Conservation (phyloP, 2,888 invertebrate species). For the Rhabditophanes sp. region DNA sequence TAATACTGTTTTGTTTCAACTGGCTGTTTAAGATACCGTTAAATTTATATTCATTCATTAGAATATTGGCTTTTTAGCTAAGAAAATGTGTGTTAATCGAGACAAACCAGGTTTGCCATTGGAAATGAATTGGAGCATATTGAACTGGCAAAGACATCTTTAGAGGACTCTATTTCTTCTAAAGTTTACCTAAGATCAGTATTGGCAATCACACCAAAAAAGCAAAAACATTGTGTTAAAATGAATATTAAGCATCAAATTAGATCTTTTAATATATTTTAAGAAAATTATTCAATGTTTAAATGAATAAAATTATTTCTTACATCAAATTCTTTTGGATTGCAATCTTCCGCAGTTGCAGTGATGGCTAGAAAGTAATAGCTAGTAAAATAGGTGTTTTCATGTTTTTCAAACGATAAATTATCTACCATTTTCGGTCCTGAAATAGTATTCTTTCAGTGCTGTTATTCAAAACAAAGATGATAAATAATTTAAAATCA, state of each 20-base stretch:
- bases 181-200: slow-evolving; percentile 22
- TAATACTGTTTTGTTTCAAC: slow-evolving; percentile 27
- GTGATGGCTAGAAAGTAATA: no score
- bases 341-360: no score
- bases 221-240: slow-evolving; percentile 26
- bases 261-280: no score
- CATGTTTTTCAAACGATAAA: no score
- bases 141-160: slow-evolving; percentile 13
- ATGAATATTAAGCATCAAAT: slow-evolving; percentile 35
- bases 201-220: slow-evolving; percentile 19
- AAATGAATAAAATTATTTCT: no score
- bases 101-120: slow-evolving; percentile 22
- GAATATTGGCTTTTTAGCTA: slow-evolving; percentile 30
- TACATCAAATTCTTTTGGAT: no score
- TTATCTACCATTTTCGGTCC: no score
- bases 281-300: no score
- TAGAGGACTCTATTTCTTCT: slow-evolving; percentile 24
- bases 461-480: no score
- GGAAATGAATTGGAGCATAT: slow-evolving; percentile 19
- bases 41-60: slow-evolving; percentile 9
- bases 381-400: no score
- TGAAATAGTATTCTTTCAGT: no score
- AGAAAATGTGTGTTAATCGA: slow-evolving; percentile 26
- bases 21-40: slow-evolving; percentile 40
- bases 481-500: no score